Conservation (phyloP, 2,797 vertebrate species). For the Phyllotis vaccarum region DNA sequence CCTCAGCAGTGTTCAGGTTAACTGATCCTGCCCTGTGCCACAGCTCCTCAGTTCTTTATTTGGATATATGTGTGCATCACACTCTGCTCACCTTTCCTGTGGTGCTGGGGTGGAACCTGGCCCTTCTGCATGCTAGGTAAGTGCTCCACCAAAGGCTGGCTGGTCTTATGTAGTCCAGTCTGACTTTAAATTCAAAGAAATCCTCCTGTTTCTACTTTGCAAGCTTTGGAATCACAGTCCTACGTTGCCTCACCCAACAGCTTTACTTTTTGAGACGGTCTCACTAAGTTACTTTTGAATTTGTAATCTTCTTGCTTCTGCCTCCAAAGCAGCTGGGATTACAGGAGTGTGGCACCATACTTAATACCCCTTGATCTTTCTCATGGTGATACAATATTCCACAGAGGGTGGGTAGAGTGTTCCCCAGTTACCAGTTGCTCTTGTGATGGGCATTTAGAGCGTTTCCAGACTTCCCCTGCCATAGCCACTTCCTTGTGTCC, state of each 20-base stretch:
- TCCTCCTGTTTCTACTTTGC: background rate
- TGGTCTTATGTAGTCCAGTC: background rate
- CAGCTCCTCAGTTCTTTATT: background rate
- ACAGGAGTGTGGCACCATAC: background rate
- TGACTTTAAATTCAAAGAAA: background rate
- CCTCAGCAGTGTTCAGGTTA: background rate
- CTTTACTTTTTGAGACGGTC: background rate
- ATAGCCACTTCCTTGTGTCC: background rate
- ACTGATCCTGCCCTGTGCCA: background rate
- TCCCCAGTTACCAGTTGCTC: background rate
- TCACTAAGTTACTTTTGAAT: no score
- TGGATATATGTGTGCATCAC: fast-evolving
- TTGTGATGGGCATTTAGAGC: background rate
- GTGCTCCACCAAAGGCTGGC: background rate
- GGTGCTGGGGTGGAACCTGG: background rate
- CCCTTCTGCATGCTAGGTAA: background rate
- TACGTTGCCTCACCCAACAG: background rate
- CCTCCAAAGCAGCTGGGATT: background rate
- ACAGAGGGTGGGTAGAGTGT: fast-evolving
- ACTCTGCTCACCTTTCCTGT: background rate
- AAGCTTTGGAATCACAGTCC: background rate
- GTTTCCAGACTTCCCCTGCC: background rate
- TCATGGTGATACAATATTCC: background rate
- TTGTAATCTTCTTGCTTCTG: background rate
- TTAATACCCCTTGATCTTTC: background rate